These are phyloP conservation scores for Platyscapa corneri DNA, from an alignment of 1,140 invertebrate species.

Conservation along the genomic window DNA sequence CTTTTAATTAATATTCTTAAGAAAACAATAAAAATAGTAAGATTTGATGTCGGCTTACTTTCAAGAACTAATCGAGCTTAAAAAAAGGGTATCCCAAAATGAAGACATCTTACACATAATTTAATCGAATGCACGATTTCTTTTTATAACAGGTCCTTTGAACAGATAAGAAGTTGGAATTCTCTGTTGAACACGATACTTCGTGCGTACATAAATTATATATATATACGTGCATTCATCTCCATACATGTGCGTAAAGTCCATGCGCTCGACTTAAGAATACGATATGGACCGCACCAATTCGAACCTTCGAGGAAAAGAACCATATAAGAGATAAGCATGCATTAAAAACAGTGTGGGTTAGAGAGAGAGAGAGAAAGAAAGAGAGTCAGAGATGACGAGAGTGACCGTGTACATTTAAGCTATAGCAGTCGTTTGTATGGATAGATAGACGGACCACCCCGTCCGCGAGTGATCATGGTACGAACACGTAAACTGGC, in stretches of 20 bases:
- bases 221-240: neutral
- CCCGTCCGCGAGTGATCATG: slow-evolving; percentile 71
- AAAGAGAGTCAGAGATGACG: neutral
- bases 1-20: neutral
- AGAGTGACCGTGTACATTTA: slow-evolving; percentile 34
- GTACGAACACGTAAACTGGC: slow-evolving; percentile 73
- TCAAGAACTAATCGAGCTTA: slow-evolving; percentile 41
- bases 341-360: slow-evolving; percentile 35
- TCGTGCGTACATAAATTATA: neutral
- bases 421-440: slow-evolving; percentile 35
- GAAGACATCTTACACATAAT: slow-evolving; percentile 51
- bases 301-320: slow-evolving; percentile 35
- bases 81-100: slow-evolving; percentile 38
- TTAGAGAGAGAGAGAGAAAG: neutral
- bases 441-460: slow-evolving; percentile 71
- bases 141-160: slow-evolving; percentile 22
- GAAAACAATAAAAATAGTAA: neutral
- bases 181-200: slow-evolving; percentile 8
- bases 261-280: neutral
- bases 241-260: no score
- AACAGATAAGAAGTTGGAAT: slow-evolving; percentile 28
- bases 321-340: slow-evolving; percentile 54
- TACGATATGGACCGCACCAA: neutral
- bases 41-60: slow-evolving; percentile 20
- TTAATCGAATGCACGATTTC: slow-evolving; percentile 44